These are phyloP conservation scores for Pyrocoelia pectoralis DNA, from an alignment of 2,888 invertebrate species.

Conservation along the genomic window DNA sequence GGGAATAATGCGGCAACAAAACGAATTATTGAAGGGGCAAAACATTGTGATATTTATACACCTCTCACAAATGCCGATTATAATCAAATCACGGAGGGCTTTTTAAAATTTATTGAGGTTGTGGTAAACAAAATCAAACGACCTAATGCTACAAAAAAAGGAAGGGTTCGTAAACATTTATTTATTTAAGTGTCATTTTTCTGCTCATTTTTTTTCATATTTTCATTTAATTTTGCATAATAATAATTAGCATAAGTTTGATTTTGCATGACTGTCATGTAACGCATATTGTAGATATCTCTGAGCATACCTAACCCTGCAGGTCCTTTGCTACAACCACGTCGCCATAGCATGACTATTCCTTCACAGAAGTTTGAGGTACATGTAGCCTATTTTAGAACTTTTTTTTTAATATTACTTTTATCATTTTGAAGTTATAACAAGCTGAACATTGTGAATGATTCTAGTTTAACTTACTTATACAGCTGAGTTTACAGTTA, in stretches of 20 bases:
- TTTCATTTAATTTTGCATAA: slow-evolving; percentile 24
- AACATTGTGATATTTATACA: slow-evolving; percentile 87
- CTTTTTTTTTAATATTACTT: background rate
- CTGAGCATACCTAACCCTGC: slow-evolving; percentile 57
- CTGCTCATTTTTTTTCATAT: slow-evolving; percentile 19
- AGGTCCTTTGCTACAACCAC: slow-evolving; percentile 57
- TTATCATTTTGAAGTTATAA: background rate
- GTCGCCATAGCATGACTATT: slow-evolving; percentile 62
- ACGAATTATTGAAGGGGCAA: slow-evolving; percentile 76
- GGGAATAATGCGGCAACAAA: slow-evolving; percentile 81
- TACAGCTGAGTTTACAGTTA: no score
- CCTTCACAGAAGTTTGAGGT: slow-evolving; percentile 47
- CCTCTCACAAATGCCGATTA: slow-evolving; percentile 67
- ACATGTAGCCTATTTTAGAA: background rate
- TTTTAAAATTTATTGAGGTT: slow-evolving; percentile 83
- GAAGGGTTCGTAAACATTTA: slow-evolving; percentile 71
- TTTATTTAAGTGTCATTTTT: background rate
- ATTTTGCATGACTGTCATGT: slow-evolving; percentile 17
- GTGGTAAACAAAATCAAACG: slow-evolving; percentile 91
- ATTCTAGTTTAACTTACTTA: no score
- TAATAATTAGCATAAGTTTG: slow-evolving; percentile 5
- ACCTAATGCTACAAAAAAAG: slow-evolving; percentile 72
- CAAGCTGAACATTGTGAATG: background rate
- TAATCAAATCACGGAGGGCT: slow-evolving; percentile 74
- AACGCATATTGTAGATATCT: slow-evolving; percentile 61